These are phyloP conservation scores for Chloroceryle aenea DNA, from an alignment of 2,113 vertebrate species.

Conservation along the genomic window DNA sequence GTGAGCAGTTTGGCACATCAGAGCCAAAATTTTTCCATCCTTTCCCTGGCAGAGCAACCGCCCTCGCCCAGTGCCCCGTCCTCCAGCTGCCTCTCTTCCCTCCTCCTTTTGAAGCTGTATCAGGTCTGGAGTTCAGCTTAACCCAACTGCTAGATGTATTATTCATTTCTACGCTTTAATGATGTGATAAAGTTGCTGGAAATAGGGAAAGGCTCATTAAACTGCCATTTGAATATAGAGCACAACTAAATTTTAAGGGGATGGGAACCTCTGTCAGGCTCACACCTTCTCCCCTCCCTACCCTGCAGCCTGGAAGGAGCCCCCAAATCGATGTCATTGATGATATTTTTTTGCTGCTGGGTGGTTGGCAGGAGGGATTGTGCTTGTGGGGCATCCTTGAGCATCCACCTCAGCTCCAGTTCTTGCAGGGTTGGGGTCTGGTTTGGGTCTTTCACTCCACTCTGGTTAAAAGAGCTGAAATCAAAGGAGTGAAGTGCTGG, in stretches of 20 bases:
- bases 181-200: constrained; percentile 83
- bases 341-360: neutral
- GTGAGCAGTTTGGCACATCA: neutral
- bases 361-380: neutral
- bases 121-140: constrained; percentile 79
- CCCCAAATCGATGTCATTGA: neutral
- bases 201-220: constrained; percentile 84
- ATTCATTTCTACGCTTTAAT: constrained; percentile 82
- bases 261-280: constrained; percentile 50
- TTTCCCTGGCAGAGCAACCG: neutral
- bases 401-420: rapidly evolving
- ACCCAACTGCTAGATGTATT: constrained; percentile 81
- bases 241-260: constrained; percentile 72
- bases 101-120: constrained; percentile 69
- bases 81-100: neutral
- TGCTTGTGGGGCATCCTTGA: neutral
- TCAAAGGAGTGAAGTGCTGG: neutral
- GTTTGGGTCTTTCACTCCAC: neutral
- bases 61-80: neutral
- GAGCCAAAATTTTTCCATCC: neutral
- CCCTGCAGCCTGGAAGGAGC: neutral
- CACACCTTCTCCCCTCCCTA: neutral
- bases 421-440: neutral
- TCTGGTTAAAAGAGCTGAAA: neutral
- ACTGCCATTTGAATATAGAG: constrained; percentile 83